Evolutionary conservation across 1,140 invertebrate species (phyloP).

Genomic region (Meloidogyne exigua): DNA sequence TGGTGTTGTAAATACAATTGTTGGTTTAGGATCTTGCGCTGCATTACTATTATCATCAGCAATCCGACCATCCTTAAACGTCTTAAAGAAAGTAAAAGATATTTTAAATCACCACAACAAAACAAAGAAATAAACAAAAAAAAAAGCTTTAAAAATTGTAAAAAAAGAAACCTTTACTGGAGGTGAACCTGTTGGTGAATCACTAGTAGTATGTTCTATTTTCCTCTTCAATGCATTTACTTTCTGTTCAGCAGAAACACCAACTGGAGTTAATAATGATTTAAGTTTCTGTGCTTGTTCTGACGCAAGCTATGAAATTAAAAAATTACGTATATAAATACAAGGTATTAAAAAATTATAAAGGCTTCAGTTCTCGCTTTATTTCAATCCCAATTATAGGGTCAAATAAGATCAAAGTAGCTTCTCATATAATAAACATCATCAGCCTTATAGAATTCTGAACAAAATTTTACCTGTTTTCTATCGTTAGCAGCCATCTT

Average conservation of each 20-base stretch:
- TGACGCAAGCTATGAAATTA: neutral
- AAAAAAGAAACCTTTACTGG: constrained; percentile 37
- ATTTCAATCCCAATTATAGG: neutral
- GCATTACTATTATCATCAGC: constrained; percentile 58
- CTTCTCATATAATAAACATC: constrained; percentile 19
- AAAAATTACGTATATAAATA: neutral
- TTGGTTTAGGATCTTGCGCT: neutral
- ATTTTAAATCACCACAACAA: constrained; percentile 11
- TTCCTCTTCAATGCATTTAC: constrained; percentile 3
- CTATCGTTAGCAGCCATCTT: constrained; percentile 46
- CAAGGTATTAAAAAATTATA: neutral
- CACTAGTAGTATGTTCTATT: neutral
- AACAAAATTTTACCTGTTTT: constrained; percentile 29
- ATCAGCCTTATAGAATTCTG: neutral
- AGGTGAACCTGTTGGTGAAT: constrained; percentile 26
- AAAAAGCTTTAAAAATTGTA: neutral
- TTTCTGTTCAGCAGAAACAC: neutral
- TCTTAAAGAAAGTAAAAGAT: constrained; percentile 32
- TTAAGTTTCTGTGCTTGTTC: constrained; percentile 25
- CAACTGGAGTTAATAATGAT: constrained; percentile 37
- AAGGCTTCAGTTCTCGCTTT: constrained; percentile 27
- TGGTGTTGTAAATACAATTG: constrained; percentile 13
- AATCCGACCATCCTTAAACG: constrained; percentile 70
- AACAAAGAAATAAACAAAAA: constrained; percentile 4
- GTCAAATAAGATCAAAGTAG: constrained; percentile 34